Evolutionary conservation across 2,888 invertebrate genomes (phyloP).

Genomic region (Pogonocherus hispidulus): DNA sequence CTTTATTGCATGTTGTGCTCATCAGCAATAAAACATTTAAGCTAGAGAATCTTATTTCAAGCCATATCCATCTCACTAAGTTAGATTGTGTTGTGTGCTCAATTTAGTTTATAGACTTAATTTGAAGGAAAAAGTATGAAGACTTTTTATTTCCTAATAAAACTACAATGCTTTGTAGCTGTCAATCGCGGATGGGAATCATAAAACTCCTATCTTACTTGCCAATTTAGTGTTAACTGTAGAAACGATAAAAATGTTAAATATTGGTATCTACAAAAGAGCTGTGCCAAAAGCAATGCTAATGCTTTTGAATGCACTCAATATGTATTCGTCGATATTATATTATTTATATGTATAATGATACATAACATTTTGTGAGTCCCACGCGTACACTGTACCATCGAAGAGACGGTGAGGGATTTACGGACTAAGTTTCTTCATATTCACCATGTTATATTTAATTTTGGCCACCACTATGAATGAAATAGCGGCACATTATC

Average conservation of each 20-base stretch:
- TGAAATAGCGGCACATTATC: too few relatives aligned
- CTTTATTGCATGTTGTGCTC: not conserved
- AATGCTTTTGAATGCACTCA: too few relatives aligned
- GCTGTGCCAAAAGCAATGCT: not conserved
- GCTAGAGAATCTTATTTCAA: not conserved
- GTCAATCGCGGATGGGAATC: conserved; percentile 18
- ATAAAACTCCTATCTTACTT: conserved; percentile 17
- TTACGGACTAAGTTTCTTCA: too few relatives aligned
- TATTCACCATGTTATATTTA: too few relatives aligned
- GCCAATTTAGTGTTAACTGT: conserved; percentile 23
- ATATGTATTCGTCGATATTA: too few relatives aligned
- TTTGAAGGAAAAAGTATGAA: conserved; percentile 16
- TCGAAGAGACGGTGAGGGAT: too few relatives aligned
- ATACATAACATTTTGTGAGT: too few relatives aligned
- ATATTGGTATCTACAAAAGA: conserved; percentile 5
- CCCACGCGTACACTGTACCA: too few relatives aligned
- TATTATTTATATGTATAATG: too few relatives aligned
- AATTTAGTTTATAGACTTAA: conserved; percentile 11
- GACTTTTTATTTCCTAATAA: conserved; percentile 23
- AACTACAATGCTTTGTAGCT: conserved; percentile 20
- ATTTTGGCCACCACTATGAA: too few relatives aligned
- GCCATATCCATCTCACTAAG: not conserved
- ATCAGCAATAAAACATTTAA: not conserved
- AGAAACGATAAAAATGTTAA: conserved; percentile 3
- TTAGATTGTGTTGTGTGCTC: conserved; percentile 3